phyloP scores from a whole-genome alignment of 1,140 invertebrate species.

The Ceratosolen fusciceps region DNA sequence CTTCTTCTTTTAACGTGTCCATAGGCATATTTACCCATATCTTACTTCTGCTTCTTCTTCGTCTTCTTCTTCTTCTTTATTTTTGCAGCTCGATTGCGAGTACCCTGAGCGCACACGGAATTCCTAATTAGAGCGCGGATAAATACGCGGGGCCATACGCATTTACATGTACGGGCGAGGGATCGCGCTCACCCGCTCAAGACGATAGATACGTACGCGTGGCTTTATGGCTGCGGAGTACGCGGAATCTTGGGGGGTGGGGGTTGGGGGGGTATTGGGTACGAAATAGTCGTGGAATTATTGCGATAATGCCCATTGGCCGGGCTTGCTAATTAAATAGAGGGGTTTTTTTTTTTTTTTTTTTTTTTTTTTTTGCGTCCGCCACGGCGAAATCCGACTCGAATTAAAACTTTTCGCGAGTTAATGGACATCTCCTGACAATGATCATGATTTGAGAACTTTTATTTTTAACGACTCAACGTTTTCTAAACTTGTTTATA shows the following conservation, averaged over 20 bases:
- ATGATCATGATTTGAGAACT: constrained; percentile 25
- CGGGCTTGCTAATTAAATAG: constrained; percentile 24
- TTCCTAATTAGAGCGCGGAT: constrained; percentile 50
- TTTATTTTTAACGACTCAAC: constrained; percentile 40
- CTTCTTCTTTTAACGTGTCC: not conserved
- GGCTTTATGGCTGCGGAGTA: constrained; percentile 31
- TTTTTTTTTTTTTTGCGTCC: too few species aligned
- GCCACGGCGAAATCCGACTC: constrained; percentile 36
- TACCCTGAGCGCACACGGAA: constrained; percentile 35
- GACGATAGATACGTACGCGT: too few species aligned
- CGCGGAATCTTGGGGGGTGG: constrained; percentile 11
- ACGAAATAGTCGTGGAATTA: constrained; percentile 15
- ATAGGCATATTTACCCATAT: constrained; percentile 7
- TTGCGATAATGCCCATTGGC: constrained; percentile 35
- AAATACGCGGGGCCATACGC: constrained; percentile 37
- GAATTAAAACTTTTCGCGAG: constrained; percentile 33
- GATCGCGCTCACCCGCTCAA: too few species aligned
- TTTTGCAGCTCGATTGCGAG: constrained; percentile 42
- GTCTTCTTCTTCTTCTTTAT: constrained; percentile 28
- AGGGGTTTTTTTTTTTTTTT: too few species aligned
- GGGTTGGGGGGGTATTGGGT: too few species aligned
- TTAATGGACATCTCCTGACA: constrained; percentile 38
- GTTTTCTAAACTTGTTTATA: constrained; percentile 40
- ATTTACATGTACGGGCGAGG: too few species aligned
- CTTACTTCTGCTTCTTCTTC: too few species aligned